phyloP scores from a whole-genome alignment of 2,888 invertebrate genomes.

The Allygus modestus region DNA sequence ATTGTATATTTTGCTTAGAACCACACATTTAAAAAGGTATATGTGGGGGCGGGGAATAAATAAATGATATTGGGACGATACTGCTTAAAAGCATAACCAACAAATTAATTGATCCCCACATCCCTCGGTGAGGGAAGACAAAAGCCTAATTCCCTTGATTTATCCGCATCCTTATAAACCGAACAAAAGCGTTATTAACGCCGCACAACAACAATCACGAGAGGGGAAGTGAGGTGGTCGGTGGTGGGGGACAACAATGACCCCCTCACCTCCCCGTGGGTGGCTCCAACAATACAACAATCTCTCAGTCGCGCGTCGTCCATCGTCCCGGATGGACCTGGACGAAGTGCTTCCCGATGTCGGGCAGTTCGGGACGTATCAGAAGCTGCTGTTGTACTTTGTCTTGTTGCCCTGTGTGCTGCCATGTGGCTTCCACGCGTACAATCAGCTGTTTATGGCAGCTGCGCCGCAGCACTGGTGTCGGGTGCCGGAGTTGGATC shows the following conservation, averaged over 20 bases:
- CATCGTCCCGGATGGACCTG: conserved; percentile 80
- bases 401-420: conserved; percentile 86
- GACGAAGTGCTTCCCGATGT: conserved; percentile 85
- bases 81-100: too few relatives aligned
- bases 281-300: neutral
- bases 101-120: too few relatives aligned
- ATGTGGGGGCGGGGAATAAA: too few relatives aligned
- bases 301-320: neutral
- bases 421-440: conserved; percentile 90
- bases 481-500: conserved; percentile 81
- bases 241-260: conserved; percentile 30
- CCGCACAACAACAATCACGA: neutral
- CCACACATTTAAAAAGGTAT: too few relatives aligned
- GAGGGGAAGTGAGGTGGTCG: neutral
- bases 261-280: neutral
- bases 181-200: conserved; percentile 19
- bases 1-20: too few relatives aligned
- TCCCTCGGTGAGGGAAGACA: neutral
- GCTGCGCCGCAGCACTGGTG: conserved; percentile 87
- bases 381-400: conserved; percentile 86
- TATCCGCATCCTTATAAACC: conserved; percentile 46
- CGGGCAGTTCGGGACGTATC: conserved; percentile 87
- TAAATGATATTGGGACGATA: too few relatives aligned
- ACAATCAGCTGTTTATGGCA: conserved; percentile 89
- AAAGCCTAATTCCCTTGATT: conserved; percentile 31